Base-by-base conservation (phyloP, 2,797 vertebrate genomes). In the Sebastes goodei region DNA sequence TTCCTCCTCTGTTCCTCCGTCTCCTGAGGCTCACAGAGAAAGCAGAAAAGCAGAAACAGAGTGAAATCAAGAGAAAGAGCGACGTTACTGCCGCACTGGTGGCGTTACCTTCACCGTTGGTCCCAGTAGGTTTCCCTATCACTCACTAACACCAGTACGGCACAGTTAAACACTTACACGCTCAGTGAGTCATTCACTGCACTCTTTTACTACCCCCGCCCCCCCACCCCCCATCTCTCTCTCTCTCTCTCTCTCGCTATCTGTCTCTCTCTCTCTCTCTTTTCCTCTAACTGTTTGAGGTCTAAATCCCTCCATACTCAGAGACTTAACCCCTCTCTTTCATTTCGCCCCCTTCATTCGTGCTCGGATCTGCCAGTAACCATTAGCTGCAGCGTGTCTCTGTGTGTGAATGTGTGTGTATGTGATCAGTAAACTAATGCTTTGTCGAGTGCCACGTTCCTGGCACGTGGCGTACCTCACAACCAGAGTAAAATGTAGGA, bases 231-330 rank as follows among this genome's bases (percentile, higher is more conserved):
- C 76, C 30, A n/a, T 33, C 71, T 23, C 42, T 67, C 57, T 38
- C 77, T 27, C 38, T 35, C 74, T 69, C 30, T 66, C 6, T 70
- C 35, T 46, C 75, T 30, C 38, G 32, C 42, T 70, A 73, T 33
- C 60, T 46, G 27, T 56, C 6, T 70, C 35, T 46, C 75, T 30
- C 38, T 30, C 38, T 71, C 33, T 69, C 74, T 76, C 76, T 74
- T 35, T 63, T 80, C 80, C 81, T 77, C 84, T 38, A 72, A 86
- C 92, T 93, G 91, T 93, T 93, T 91, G 92, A 95, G 93, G 92
- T 93, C 90, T 91, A 94, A 96, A 96, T 96, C 96, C 95, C 91
- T 91, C 89, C 93, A 93, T 95, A 95, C 95, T 94, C 94, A 93
- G 81, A 75, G 93, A 94, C 94, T 96, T 96, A 95, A 94, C 93